Evolutionary conservation across 1,140 invertebrate species (phyloP).

Genomic region (Trinorchestia longiramus): DNA sequence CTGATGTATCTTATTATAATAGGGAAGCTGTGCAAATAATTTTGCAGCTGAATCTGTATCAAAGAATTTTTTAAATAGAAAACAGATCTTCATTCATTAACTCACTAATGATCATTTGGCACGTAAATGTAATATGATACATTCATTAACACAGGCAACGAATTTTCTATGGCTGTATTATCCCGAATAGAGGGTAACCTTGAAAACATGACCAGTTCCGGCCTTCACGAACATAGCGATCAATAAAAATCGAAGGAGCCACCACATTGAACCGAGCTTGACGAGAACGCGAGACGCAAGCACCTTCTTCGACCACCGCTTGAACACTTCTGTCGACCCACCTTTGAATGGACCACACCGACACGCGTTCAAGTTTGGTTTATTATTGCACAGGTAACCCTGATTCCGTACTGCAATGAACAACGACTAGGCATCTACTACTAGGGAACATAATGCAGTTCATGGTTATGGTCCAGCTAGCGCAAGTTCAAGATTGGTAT

Average conservation of each 20-base stretch:
- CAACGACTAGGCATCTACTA: neutral
- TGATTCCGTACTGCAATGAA: neutral
- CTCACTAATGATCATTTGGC: neutral
- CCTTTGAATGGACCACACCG: neutral
- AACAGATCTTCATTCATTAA: neutral
- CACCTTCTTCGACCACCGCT: neutral
- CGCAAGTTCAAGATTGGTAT: neutral
- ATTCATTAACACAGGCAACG: neutral
- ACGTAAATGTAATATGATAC: neutral
- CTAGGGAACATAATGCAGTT: neutral
- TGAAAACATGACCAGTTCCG: neutral
- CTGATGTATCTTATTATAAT: neutral
- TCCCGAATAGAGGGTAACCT: neutral
- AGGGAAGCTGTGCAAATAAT: neutral
- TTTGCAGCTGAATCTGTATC: neutral
- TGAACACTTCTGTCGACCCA: neutral
- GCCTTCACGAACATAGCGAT: neutral
- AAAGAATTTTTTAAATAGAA: neutral
- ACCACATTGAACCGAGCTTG: neutral
- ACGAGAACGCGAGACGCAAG: neutral
- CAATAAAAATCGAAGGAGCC: neutral
- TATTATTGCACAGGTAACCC: neutral
- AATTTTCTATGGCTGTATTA: neutral
- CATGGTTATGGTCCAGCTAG: neutral
- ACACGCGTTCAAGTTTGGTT: neutral